Percentiles rank a stretch among this genome's conserved stretches.
Conservation (phyloP, 2,888 invertebrate genomes). For the Campoplex nolae region DNA sequence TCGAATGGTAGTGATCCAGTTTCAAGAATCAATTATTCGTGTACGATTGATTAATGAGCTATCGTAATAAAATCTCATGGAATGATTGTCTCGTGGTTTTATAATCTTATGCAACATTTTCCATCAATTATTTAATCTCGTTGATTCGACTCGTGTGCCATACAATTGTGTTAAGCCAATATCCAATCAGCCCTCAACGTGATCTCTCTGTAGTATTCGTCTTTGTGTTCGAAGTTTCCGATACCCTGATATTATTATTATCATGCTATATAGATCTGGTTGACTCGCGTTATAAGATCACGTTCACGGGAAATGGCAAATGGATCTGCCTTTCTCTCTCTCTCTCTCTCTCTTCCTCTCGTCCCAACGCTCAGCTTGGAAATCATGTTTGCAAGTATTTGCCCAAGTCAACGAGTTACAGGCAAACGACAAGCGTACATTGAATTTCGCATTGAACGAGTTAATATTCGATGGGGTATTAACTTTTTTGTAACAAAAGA, state of each 20-base stretch:
- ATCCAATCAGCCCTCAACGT: constrained; percentile 42
- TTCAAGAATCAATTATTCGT: neutral
- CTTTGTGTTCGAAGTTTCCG: constrained; percentile 20
- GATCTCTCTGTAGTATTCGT: constrained; percentile 25
- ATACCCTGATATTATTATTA: constrained; percentile 44
- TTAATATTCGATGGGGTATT: constrained; percentile 5
- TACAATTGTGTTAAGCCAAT: constrained; percentile 51
- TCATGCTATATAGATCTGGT: constrained; percentile 22
- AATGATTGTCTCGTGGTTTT: neutral
- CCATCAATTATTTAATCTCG: constrained; percentile 29
- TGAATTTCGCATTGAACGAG: constrained; percentile 26
- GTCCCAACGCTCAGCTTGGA: constrained; percentile 23
- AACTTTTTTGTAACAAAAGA: neutral
- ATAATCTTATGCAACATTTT: neutral
- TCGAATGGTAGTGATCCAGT: neutral
- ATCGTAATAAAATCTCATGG: neutral
- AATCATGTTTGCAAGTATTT: constrained; percentile 56
- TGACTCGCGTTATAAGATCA: constrained; percentile 49
- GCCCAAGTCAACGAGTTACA: constrained; percentile 38
- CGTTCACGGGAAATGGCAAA: constrained; percentile 50
- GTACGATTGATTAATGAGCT: neutral
- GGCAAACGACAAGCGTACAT: constrained; percentile 5
- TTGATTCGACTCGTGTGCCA: constrained; percentile 17
- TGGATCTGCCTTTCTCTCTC: constrained; percentile 7
- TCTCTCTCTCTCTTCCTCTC: neutral